Conservation (phyloP, 1,140 invertebrate species). For the Leptopilina boulardi region DNA sequence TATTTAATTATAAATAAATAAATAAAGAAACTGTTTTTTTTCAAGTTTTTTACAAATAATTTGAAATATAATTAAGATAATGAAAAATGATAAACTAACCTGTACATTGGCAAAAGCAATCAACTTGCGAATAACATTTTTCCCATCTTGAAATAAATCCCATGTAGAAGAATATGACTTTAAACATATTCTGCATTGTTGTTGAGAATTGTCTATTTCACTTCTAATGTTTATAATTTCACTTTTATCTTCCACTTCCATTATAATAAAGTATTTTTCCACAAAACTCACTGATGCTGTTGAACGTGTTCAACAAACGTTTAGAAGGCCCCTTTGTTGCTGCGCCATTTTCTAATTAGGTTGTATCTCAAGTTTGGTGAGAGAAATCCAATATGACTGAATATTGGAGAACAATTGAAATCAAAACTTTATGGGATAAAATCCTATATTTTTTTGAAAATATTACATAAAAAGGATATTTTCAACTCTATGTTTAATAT, state of each 20-base stretch:
- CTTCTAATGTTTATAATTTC: background rate
- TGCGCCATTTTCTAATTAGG: constrained; percentile 5
- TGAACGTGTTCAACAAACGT: background rate
- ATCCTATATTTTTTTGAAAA: too few species aligned
- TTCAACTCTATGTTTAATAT: too few species aligned
- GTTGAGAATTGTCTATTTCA: constrained; percentile 12
- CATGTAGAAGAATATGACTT: constrained; percentile 53
- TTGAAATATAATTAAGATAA: background rate
- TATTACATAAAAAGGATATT: too few species aligned
- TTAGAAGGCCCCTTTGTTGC: constrained; percentile 7
- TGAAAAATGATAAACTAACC: constrained; percentile 58
- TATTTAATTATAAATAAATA: too few species aligned
- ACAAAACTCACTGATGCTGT: background rate
- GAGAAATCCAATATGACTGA: too few species aligned
- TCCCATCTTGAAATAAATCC: constrained; percentile 59
- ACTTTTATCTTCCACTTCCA: background rate
- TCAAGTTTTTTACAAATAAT: background rate
- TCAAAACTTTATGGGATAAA: too few species aligned
- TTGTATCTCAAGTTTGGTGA: too few species aligned
- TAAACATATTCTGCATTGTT: constrained; percentile 62
- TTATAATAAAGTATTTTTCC: background rate
- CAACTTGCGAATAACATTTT: constrained; percentile 60
- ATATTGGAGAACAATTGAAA: too few species aligned
- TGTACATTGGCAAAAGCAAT: constrained; percentile 68
- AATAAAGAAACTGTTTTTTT: too few species aligned